Conservation (phyloP, 1,140 invertebrate species). For the Drosophila bipectinata region DNA sequence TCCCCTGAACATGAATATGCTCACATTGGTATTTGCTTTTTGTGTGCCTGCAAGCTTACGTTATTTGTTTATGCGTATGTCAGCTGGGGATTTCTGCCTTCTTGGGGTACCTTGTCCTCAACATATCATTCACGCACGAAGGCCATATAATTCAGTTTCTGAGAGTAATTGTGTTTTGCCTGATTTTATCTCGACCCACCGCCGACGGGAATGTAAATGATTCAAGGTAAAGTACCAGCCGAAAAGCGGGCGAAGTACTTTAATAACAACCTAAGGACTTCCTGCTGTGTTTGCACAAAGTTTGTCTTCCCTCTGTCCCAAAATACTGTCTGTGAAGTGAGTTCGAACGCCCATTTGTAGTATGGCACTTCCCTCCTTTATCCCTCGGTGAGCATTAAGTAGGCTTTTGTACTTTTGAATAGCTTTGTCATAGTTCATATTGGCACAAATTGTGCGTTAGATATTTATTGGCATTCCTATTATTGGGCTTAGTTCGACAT, state of each 20-base stretch:
- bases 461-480: conserved; percentile 1
- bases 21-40: conserved; percentile 24
- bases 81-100: conserved; percentile 48
- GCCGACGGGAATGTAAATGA: conserved; percentile 48
- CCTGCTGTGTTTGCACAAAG: conserved; percentile 74
- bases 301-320: conserved; percentile 32
- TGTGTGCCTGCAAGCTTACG: conserved; percentile 20
- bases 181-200: conserved; percentile 3
- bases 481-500: neutral
- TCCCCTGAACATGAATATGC: conserved; percentile 14
- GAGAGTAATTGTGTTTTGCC: conserved; percentile 13
- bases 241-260: neutral
- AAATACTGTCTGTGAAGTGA: conserved; percentile 42
- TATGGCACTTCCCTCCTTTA: neutral
- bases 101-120: conserved; percentile 23
- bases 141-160: conserved; percentile 20
- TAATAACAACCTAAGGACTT: conserved; percentile 35
- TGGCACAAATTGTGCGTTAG: conserved; percentile 68
- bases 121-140: conserved; percentile 59
- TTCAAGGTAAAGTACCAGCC: neutral
- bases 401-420: conserved; percentile 47
- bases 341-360: conserved; percentile 36
- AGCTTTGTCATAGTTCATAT: conserved; percentile 67
- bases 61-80: conserved; percentile 45
- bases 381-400: neutral